Evolutionary conservation across 2,888 invertebrate species (phyloP).

Genomic region (Drosophila ochracea): DNA sequence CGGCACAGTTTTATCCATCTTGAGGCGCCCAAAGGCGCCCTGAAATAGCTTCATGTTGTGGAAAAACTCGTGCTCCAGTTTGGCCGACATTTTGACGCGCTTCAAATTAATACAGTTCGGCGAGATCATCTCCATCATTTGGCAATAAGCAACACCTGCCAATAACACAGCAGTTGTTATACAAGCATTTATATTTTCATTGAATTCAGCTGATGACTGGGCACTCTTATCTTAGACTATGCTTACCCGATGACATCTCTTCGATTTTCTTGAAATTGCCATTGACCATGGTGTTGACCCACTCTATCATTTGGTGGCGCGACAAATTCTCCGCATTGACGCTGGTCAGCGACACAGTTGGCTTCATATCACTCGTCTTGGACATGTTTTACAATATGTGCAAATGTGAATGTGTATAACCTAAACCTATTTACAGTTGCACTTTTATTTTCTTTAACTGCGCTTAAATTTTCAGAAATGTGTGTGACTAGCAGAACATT

Average conservation of each 20-base stretch:
- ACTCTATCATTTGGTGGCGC: slow-evolving; percentile 98
- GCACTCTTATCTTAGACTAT: background rate
- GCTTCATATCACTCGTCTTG: slow-evolving; percentile 64
- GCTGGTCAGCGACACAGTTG: slow-evolving; percentile 70
- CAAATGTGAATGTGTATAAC: background rate
- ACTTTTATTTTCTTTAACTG: slow-evolving; percentile 2
- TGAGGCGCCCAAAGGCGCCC: slow-evolving; percentile 96
- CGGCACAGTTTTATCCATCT: slow-evolving; percentile 92
- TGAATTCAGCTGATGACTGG: background rate
- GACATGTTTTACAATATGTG: background rate
- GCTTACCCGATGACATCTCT: slow-evolving; percentile 93
- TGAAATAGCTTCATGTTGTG: slow-evolving; percentile 99
- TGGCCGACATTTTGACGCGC: slow-evolving; percentile 97
- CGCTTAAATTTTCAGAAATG: slow-evolving; percentile 3
- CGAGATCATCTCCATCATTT: slow-evolving; percentile 99
- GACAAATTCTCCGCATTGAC: slow-evolving; percentile 93
- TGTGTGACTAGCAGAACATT: background rate
- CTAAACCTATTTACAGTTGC: slow-evolving; percentile 13
- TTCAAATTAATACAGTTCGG: slow-evolving; percentile 94
- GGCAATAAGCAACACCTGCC: slow-evolving; percentile 97
- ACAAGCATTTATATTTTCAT: background rate
- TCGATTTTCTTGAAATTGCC: slow-evolving; percentile 97
- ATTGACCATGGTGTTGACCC: slow-evolving; percentile 98
- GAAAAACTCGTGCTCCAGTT: slow-evolving; percentile 99
- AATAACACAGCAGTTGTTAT: background rate